These are phyloP conservation scores for Stichopus horrens DNA, from an alignment of 53 echinoderm and acorn worm species.

Conservation along the genomic window DNA sequence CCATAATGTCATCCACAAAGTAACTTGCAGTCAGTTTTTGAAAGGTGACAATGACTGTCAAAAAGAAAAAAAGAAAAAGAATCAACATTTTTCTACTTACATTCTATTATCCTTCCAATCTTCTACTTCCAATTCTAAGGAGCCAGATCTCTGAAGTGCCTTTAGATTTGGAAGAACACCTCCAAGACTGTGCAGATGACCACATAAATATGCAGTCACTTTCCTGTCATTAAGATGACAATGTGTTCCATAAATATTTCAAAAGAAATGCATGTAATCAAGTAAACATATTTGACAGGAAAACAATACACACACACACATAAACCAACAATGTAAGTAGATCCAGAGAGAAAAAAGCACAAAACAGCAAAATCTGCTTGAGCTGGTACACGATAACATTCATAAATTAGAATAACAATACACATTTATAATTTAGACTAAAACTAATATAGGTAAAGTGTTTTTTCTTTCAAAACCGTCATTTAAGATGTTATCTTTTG, in stretches of 20 bases:
- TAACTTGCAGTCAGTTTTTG: too few relatives aligned
- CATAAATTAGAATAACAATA: too few relatives aligned
- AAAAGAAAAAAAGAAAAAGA: too few relatives aligned
- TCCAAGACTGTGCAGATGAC: conserved; percentile 95
- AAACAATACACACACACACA: background rate
- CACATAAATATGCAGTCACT: conserved; percentile 92
- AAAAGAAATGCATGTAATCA: background rate
- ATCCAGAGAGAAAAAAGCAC: too few relatives aligned
- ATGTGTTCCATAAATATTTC: background rate
- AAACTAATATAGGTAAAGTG: too few relatives aligned
- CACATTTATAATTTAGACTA: too few relatives aligned
- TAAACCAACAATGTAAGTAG: background rate
- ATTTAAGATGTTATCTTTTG: too few relatives aligned
- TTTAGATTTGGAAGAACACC: conserved; percentile 78
- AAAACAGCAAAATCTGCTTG: too few relatives aligned
- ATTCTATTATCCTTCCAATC: conserved; percentile 94
- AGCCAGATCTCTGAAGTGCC: conserved; percentile 70
- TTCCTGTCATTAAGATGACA: conserved; percentile 49
- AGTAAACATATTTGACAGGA: background rate
- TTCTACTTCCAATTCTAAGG: conserved; percentile 88
- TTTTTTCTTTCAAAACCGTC: too few relatives aligned
- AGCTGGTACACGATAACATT: too few relatives aligned
- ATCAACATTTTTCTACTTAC: conserved; percentile 46
- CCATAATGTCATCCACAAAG: too few relatives aligned
- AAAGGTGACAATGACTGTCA: too few relatives aligned